A percentile compares a stretch with the other conserved stretches of the same genome.
These are phyloP conservation scores for Cantharis rufa DNA, from an alignment of 2,888 invertebrate species.

Conservation along the genomic window DNA sequence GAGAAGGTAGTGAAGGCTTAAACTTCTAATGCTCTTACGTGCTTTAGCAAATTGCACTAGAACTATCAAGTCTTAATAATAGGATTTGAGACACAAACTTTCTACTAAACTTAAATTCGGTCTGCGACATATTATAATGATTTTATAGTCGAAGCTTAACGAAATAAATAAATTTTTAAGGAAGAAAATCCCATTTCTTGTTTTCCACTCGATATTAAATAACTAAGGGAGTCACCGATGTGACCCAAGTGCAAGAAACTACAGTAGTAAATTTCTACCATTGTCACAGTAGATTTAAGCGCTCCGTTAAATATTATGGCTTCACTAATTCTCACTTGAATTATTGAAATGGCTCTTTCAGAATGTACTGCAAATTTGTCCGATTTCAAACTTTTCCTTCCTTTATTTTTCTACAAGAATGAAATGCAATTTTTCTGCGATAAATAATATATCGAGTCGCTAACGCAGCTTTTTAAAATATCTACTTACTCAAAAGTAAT, in stretches of 20 bases:
- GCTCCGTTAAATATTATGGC: constrained; percentile 39
- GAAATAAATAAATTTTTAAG: background rate
- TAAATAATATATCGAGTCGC: background rate
- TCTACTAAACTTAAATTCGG: background rate
- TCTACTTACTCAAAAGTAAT: background rate
- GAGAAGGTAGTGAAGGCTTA: background rate
- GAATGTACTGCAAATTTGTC: constrained; percentile 15
- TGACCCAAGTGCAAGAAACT: constrained; percentile 20
- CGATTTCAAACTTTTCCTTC: constrained; percentile 5
- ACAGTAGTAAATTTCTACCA: constrained; percentile 26
- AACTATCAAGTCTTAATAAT: constrained; percentile 16
- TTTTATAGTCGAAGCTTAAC: background rate
- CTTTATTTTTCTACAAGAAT: background rate
- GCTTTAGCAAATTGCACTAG: constrained; percentile 2
- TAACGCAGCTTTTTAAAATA: background rate
- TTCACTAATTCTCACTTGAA: constrained; percentile 36
- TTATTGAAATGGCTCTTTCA: constrained; percentile 37
- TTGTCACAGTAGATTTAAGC: constrained; percentile 29
- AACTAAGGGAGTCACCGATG: constrained; percentile 12
- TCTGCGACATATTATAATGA: background rate
- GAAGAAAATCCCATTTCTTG: background rate
- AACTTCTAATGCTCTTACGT: constrained; percentile 2
- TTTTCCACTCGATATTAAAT: background rate
- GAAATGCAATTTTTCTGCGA: background rate
- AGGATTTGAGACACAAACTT: background rate